Evolutionary conservation across 2,113 vertebrate genomes (phyloP).

Genomic region (Oreochromis spilurus): DNA sequence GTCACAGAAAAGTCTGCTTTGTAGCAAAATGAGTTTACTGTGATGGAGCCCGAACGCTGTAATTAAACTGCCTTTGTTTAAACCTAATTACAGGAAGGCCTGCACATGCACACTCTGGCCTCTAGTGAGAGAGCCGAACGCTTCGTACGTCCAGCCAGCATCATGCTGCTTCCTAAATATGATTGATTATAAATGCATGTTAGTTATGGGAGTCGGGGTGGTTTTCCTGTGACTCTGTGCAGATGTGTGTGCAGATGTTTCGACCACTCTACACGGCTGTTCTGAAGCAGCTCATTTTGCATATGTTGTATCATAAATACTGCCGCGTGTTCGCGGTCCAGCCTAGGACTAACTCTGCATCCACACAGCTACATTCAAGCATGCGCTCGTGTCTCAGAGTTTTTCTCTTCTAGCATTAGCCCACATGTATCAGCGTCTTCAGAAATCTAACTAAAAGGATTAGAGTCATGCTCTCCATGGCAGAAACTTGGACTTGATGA

Average conservation of each 20-base stretch:
- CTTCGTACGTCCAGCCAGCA: neutral
- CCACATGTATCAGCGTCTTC: neutral
- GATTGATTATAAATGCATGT: neutral
- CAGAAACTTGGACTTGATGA: neutral
- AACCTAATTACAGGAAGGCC: neutral
- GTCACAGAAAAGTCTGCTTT: neutral
- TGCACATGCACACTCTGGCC: neutral
- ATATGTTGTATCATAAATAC: neutral
- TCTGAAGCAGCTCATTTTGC: neutral
- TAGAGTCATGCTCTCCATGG: neutral
- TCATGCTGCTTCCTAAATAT: neutral
- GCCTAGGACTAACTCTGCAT: neutral
- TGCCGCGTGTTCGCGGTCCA: neutral
- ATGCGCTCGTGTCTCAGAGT: neutral
- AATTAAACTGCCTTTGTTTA: neutral
- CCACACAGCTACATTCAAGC: neutral
- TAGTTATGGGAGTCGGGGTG: neutral
- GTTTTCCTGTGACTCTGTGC: neutral
- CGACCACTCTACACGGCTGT: neutral
- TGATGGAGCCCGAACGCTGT: neutral
- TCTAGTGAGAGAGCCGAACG: neutral
- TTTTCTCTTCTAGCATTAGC: neutral
- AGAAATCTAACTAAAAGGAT: neutral
- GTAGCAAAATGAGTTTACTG: neutral
- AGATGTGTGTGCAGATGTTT: accelerated